These are phyloP conservation scores for Idaea dimidiata DNA, from an alignment of 2,888 invertebrate genomes.

Conservation along the genomic window DNA sequence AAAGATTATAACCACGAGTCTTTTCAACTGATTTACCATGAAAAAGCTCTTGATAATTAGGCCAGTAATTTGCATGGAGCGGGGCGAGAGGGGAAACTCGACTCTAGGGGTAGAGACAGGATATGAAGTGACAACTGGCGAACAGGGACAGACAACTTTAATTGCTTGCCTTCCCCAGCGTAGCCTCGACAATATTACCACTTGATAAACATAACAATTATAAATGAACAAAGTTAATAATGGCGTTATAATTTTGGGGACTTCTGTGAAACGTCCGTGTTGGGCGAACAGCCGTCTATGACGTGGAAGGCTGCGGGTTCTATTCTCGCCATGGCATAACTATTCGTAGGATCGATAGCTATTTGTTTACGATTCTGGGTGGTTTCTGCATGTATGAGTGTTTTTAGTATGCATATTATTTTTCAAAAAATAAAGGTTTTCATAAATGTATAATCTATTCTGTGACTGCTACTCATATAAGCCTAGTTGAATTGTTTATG, in stretches of 20 bases:
- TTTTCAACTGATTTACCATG: neutral
- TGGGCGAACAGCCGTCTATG: neutral
- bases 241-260: neutral
- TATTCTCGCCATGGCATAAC: no score
- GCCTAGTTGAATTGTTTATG: no score
- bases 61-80: conserved; percentile 42
- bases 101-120: conserved; percentile 37
- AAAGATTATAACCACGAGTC: neutral
- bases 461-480: no score
- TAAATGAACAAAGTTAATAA: conserved; percentile 17
- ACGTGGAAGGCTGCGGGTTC: no score
- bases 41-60: conserved; percentile 23
- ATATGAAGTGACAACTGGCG: conserved; percentile 55
- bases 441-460: no score
- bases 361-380: no score
- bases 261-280: conserved; percentile 3
- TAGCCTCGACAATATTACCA: conserved; percentile 27
- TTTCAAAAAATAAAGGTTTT: no score
- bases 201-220: conserved; percentile 12
- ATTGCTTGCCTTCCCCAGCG: conserved; percentile 45
- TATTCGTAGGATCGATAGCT: no score
- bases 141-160: conserved; percentile 54
- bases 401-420: no score
- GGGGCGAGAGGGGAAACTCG: conserved; percentile 7
- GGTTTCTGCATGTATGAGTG: no score